phyloP scores from a whole-genome alignment of 2,797 vertebrate genomes.

The Heliangelus exortis region DNA sequence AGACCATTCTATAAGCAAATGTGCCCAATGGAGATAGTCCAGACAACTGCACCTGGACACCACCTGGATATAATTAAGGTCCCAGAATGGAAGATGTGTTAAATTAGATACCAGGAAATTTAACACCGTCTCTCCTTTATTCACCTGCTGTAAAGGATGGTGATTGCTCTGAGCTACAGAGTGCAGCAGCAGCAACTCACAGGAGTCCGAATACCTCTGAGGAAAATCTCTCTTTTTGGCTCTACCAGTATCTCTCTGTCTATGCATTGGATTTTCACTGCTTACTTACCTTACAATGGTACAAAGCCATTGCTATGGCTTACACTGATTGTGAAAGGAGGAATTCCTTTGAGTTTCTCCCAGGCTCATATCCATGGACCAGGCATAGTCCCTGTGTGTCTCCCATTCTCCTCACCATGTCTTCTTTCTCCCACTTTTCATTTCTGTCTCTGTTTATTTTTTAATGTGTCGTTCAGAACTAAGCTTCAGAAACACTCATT shows the following conservation, averaged over 20 bases:
- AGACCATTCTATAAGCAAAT: slow-evolving; percentile 54
- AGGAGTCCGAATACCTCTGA: background rate
- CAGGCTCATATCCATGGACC: background rate
- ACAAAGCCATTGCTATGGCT: background rate
- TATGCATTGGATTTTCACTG: background rate
- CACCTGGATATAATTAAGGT: slow-evolving; percentile 77
- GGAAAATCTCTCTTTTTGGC: background rate
- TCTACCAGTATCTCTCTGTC: background rate
- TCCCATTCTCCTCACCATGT: background rate
- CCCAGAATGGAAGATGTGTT: slow-evolving; percentile 62
- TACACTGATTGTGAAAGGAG: background rate
- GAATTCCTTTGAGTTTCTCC: background rate
- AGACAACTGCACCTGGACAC: slow-evolving; percentile 71
- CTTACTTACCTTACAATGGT: background rate
- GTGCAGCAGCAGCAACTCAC: background rate
- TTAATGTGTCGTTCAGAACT: slow-evolving; percentile 29
- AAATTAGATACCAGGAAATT: slow-evolving; percentile 67
- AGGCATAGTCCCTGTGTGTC: background rate
- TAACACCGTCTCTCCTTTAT: slow-evolving; percentile 58
- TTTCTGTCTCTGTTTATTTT: slow-evolving; percentile 42
- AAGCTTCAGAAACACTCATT: slow-evolving; percentile 55
- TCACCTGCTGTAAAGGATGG: slow-evolving; percentile 4
- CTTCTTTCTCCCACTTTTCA: slow-evolving; percentile 22
- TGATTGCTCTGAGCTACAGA: background rate
- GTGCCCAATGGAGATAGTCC: slow-evolving; percentile 66